phyloP scores from a whole-genome alignment of 2,113 vertebrate genomes.

The Gracilinanus agilis region DNA sequence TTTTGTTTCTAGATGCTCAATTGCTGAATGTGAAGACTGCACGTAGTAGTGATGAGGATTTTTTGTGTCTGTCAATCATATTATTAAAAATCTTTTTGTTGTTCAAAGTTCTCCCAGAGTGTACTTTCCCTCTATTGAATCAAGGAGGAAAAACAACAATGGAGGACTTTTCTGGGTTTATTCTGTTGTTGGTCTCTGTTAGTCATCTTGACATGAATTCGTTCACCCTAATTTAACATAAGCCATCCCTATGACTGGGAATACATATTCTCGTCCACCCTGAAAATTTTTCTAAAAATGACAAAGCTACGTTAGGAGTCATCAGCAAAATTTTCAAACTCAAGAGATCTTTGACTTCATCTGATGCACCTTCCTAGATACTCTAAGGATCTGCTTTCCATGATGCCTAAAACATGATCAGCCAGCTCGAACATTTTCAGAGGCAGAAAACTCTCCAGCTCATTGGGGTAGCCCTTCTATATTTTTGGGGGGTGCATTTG shows the following conservation, averaged over 20 bases:
- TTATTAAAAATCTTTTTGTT: conserved; percentile 13
- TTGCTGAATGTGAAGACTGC: neutral
- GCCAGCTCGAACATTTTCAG: neutral
- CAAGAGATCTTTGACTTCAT: neutral
- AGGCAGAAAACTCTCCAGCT: neutral
- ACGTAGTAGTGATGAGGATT: neutral
- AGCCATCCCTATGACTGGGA: neutral
- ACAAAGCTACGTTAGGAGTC: neutral
- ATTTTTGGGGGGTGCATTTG: neutral
- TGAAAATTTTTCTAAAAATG: neutral
- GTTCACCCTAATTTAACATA: neutral
- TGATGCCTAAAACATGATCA: neutral
- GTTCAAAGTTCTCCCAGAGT: conserved; percentile 19
- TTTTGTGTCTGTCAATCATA: neutral
- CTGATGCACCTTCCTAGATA: neutral
- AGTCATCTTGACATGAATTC: neutral
- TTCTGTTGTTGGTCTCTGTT: neutral
- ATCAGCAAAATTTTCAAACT: neutral
- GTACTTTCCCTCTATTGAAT: neutral
- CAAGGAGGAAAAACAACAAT: neutral
- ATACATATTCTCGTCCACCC: neutral
- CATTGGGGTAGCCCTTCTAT: neutral
- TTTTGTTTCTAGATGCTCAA: conserved; percentile 7
- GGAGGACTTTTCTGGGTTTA: neutral
- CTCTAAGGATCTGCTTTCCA: neutral